Evolutionary conservation across 2,113 vertebrate genomes (phyloP).

Genomic region (Cynopterus brachyotis): DNA sequence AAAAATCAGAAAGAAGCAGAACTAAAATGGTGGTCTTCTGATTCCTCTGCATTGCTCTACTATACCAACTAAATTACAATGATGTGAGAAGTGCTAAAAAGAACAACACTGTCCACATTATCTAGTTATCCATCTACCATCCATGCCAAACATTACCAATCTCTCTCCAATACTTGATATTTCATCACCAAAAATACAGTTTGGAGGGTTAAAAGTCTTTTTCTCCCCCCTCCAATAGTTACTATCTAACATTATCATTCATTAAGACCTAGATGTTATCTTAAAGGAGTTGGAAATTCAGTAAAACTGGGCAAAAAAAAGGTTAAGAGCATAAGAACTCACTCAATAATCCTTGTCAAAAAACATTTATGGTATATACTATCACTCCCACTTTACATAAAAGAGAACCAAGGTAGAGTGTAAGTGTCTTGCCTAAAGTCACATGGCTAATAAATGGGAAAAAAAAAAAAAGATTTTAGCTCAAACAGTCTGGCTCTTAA

Average conservation of each 20-base stretch:
- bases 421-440: background rate
- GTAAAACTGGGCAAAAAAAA: background rate
- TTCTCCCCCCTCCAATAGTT: background rate
- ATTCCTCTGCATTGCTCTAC: background rate
- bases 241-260: background rate
- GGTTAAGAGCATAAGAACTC: background rate
- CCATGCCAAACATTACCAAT: background rate
- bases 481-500: background rate
- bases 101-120: background rate
- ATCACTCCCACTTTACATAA: background rate
- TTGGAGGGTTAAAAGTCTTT: background rate
- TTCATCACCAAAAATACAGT: background rate
- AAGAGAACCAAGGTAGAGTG: background rate
- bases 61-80: background rate
- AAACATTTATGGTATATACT: background rate
- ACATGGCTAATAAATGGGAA: background rate
- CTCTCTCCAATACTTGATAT: background rate
- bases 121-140: background rate
- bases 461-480: background rate
- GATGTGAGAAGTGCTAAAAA: background rate
- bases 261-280: background rate
- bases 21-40: background rate
- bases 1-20: background rate
- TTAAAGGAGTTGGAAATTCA: conserved; percentile 20
- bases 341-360: background rate